Evolutionary conservation across 35 echinoderm and acorn worm species (phyloP).

Genomic region (Lytechinus variegatus): DNA sequence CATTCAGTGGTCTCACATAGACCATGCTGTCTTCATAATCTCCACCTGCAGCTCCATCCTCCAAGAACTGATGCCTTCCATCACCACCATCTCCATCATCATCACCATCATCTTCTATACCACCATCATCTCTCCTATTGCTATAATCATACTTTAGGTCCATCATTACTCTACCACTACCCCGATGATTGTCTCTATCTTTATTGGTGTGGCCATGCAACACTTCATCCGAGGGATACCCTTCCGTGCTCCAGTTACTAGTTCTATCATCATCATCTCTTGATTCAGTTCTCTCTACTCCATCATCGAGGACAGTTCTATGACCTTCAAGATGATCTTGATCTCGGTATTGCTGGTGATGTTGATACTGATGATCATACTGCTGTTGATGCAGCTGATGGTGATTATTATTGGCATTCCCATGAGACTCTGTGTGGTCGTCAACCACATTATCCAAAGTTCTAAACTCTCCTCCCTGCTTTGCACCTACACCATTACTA

Average conservation of each 20-base stretch:
- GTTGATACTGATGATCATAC: neutral
- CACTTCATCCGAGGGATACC: neutral
- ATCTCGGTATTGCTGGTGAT: neutral
- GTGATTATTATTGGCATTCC: neutral
- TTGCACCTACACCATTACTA: neutral
- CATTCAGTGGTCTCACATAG: slow-evolving; percentile 84
- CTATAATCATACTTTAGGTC: neutral
- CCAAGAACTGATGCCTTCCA: neutral
- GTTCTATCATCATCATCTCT: neutral
- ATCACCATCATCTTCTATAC: no score
- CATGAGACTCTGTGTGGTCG: neutral
- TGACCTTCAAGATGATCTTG: neutral
- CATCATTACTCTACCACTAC: neutral
- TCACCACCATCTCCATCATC: slow-evolving; percentile 52
- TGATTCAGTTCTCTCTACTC: neutral
- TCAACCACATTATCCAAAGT: neutral
- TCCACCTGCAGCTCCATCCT: neutral
- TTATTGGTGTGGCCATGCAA: neutral
- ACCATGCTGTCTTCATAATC: slow-evolving; percentile 61
- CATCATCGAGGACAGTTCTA: neutral
- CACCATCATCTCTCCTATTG: neutral
- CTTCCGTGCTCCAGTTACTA: neutral
- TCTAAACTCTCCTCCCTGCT: neutral
- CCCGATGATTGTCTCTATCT: neutral
- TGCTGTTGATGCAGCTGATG: neutral